phyloP scores from a whole-genome alignment of 1,140 invertebrate species.

The Diplogasteroides magnus region DNA sequence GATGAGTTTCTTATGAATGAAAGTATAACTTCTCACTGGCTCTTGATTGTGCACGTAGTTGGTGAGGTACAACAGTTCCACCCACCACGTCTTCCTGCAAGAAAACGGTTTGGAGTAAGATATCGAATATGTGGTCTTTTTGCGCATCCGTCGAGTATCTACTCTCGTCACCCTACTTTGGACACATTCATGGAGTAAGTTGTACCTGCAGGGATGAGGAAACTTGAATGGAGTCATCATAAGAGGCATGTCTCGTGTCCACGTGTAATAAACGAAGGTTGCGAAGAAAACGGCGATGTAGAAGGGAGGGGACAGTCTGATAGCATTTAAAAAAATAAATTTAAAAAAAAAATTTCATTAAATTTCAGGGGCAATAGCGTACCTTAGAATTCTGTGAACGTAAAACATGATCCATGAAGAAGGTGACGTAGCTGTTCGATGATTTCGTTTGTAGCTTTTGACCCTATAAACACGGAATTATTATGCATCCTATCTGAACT shows the following conservation, averaged over 20 bases:
- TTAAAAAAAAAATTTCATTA: not conserved
- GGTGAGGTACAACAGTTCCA: slow-evolving; percentile 23
- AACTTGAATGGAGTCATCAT: too few species aligned
- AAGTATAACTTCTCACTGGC: not conserved
- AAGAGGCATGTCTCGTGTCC: not conserved
- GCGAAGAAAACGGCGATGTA: slow-evolving; percentile 29
- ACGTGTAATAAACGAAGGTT: not conserved
- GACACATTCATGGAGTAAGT: not conserved
- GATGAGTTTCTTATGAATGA: not conserved
- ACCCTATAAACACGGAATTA: not conserved
- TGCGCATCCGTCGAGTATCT: too few species aligned
- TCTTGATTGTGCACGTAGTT: slow-evolving; percentile 24
- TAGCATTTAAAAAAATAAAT: not conserved
- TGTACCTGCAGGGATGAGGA: too few species aligned
- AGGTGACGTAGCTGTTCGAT: slow-evolving; percentile 7
- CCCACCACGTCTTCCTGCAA: slow-evolving; percentile 25
- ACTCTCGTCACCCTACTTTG: too few species aligned
- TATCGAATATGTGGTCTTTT: too few species aligned
- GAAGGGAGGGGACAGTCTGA: slow-evolving; percentile 24
- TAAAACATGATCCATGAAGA: slow-evolving; percentile 21
- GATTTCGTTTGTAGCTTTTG: slow-evolving; percentile 7
- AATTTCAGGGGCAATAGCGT: too few species aligned
- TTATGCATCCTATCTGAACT: too few species aligned
- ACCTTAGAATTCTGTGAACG: slow-evolving; percentile 26
- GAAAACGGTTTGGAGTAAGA: too few species aligned